Conservation (phyloP, 2,113 vertebrate genomes). For the Paramormyrops kingsleyae region DNA sequence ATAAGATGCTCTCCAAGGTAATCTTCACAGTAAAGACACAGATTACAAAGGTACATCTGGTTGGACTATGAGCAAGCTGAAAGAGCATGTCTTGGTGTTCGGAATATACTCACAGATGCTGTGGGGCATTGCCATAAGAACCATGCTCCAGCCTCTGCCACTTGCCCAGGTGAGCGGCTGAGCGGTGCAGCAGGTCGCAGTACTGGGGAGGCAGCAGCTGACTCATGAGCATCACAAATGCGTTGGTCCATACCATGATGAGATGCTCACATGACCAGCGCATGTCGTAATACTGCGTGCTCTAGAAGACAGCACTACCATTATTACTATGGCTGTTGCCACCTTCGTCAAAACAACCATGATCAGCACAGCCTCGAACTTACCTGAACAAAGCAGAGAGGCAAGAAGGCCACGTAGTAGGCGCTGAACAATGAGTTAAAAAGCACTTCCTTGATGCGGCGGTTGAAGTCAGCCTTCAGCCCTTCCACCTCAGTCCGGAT, state of each 20-base stretch:
- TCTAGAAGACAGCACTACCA: conserved; percentile 57
- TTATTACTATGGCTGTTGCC: not conserved
- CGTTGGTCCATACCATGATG: conserved; percentile 99
- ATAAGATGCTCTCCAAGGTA: not conserved
- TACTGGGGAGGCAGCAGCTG: conserved; percentile 92
- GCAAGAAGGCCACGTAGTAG: conserved; percentile 95
- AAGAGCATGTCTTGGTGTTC: not conserved
- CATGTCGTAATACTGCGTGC: conserved; percentile 99
- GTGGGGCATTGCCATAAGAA: conserved; percentile 93
- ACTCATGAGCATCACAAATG: conserved; percentile 96
- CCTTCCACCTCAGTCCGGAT: conserved; percentile 94
- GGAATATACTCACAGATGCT: conserved; percentile 81
- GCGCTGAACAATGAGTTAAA: conserved; percentile 98
- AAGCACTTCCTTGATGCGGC: conserved; percentile 95
- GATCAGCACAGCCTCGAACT: conserved; percentile 19
- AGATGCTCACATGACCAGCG: conserved; percentile 99
- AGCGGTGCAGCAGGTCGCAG: conserved; percentile 91
- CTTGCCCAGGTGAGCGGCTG: conserved; percentile 88
- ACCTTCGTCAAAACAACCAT: not conserved
- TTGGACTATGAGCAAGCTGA: not conserved
- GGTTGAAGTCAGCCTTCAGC: conserved; percentile 95
- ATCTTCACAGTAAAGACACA: not conserved
- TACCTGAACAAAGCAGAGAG: conserved; percentile 96
- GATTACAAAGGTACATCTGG: not conserved
- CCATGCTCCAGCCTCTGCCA: conserved; percentile 97